Evolutionary conservation across 2,797 vertebrate species (phyloP).

Genomic region (Amphiprion clarkii): DNA sequence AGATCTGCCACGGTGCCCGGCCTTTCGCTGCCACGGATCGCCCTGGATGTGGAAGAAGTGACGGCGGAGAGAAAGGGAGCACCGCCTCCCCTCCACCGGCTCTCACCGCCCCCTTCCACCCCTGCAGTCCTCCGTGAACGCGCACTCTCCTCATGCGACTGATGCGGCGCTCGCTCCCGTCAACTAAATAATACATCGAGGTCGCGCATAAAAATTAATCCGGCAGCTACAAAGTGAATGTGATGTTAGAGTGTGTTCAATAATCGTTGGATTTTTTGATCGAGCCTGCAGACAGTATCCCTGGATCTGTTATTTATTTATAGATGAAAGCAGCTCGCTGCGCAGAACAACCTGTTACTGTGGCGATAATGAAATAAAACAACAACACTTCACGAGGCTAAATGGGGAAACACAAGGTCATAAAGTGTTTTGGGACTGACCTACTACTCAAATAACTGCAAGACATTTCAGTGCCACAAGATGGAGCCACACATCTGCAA

Average conservation of each 20-base stretch:
- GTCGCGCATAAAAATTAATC: not conserved
- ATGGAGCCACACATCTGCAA: slow-evolving; percentile 48
- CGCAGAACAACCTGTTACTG: not conserved
- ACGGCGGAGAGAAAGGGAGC: not conserved
- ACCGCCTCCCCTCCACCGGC: not conserved
- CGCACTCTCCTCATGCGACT: not conserved
- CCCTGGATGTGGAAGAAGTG: not conserved
- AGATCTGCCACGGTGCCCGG: not conserved
- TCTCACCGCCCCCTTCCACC: slow-evolving; percentile 5
- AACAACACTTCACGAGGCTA: not conserved
- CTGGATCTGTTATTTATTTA: slow-evolving; percentile 10
- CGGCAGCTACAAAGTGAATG: not conserved
- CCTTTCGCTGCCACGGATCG: not conserved
- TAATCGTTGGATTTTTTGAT: not conserved
- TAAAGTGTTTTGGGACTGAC: not conserved
- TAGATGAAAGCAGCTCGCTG: not conserved
- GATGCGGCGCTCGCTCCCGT: slow-evolving; percentile 20
- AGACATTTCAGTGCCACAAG: slow-evolving; percentile 35
- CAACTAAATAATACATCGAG: not conserved
- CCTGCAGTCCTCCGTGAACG: not conserved
- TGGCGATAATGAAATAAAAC: not conserved
- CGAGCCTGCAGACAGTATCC: not conserved
- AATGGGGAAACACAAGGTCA: slow-evolving; percentile 37
- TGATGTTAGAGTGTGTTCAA: not conserved
- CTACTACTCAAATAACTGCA: slow-evolving; percentile 6